Evolutionary conservation across 1,140 invertebrate genomes (phyloP).

Genomic region (Drosophila micromelanica): DNA sequence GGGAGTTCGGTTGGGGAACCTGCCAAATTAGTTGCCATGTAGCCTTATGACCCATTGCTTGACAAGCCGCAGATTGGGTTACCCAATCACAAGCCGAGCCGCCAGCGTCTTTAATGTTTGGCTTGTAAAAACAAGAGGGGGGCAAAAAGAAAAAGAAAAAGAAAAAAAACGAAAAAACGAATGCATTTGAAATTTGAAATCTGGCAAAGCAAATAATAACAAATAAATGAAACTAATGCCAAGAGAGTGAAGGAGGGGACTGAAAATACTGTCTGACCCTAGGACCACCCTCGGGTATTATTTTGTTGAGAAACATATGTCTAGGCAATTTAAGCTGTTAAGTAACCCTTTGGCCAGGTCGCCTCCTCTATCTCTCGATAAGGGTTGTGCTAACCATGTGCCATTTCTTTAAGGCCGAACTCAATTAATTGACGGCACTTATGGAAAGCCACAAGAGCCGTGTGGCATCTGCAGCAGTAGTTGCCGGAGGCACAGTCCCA

Average conservation of each 20-base stretch:
- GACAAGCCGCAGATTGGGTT: constrained; percentile 76
- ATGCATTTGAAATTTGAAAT: constrained; percentile 72
- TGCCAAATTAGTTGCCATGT: constrained; percentile 75
- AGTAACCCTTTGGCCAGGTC: constrained; percentile 67
- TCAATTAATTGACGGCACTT: constrained; percentile 68
- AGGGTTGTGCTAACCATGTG: constrained; percentile 41
- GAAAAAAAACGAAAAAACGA: constrained; percentile 9
- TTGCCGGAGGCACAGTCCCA: not conserved
- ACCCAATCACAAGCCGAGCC: constrained; percentile 51
- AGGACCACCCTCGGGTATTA: constrained; percentile 61
- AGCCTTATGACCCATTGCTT: constrained; percentile 70
- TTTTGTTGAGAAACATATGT: constrained; percentile 59
- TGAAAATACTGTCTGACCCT: constrained; percentile 4
- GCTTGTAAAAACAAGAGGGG: constrained; percentile 43
- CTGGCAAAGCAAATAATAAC: constrained; percentile 77
- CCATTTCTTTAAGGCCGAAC: constrained; percentile 51
- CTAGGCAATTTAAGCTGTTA: constrained; percentile 61
- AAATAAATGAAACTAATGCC: constrained; percentile 73
- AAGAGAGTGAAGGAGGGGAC: not conserved
- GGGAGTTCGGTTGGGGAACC: constrained; percentile 13
- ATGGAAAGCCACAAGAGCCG: constrained; percentile 55
- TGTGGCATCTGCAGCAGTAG: constrained; percentile 68
- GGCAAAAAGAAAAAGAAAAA: not conserved
- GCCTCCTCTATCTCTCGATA: constrained; percentile 2
- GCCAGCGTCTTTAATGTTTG: constrained; percentile 59